phyloP scores from a whole-genome alignment of 2,888 invertebrate genomes.

The Andrena minutula region DNA sequence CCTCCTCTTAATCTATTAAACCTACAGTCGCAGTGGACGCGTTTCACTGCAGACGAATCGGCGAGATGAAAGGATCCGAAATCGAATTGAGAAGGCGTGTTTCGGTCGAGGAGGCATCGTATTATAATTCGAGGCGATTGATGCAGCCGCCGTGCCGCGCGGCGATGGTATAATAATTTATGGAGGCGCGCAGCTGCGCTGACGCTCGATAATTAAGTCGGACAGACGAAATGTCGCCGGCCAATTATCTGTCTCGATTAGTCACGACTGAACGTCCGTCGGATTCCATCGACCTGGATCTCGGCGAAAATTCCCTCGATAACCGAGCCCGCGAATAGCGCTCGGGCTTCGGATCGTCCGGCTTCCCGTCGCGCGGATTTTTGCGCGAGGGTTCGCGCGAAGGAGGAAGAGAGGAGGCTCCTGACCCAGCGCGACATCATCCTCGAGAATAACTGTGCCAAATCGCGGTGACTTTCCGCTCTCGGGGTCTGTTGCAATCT shows the following conservation, averaged over 20 bases:
- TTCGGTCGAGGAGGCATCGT: neutral
- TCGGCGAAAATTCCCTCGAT: neutral
- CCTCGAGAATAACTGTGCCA: slow-evolving; percentile 63
- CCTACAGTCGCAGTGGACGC: too few relatives aligned
- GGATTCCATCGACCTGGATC: neutral
- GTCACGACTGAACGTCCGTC: neutral
- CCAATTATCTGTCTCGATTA: slow-evolving; percentile 29
- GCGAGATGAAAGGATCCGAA: neutral
- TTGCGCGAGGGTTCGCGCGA: neutral
- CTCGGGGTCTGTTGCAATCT: slow-evolving; percentile 16
- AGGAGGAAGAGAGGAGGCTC: slow-evolving; percentile 16
- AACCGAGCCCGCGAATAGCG: neutral
- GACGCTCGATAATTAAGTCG: slow-evolving; percentile 36
- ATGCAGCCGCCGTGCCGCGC: neutral
- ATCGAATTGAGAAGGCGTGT: neutral
- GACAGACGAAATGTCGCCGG: slow-evolving; percentile 47
- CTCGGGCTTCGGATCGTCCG: neutral
- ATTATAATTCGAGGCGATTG: neutral
- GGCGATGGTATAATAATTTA: slow-evolving; percentile 18
- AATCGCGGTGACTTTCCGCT: slow-evolving; percentile 69
- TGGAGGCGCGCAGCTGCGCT: slow-evolving; percentile 32
- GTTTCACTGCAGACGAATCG: neutral
- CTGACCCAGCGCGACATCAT: slow-evolving; percentile 26
- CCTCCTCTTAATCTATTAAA: too few relatives aligned
- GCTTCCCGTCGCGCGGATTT: neutral